phyloP scores from a whole-genome alignment of 2,113 vertebrate genomes.

The Trichechus manatus region DNA sequence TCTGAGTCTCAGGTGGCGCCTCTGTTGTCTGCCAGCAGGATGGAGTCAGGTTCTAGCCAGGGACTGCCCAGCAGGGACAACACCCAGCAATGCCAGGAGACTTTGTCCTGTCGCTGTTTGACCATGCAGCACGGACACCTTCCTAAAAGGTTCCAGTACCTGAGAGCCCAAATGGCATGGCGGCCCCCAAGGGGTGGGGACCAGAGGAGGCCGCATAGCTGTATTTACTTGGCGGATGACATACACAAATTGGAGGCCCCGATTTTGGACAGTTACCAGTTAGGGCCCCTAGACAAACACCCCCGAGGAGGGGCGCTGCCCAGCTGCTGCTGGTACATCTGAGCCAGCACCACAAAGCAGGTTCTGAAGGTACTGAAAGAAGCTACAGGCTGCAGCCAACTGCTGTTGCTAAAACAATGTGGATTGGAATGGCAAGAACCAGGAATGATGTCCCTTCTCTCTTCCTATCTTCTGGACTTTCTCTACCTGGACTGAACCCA shows the following conservation, averaged over 20 bases:
- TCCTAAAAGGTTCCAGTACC: background rate
- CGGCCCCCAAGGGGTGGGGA: background rate
- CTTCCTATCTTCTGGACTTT: background rate
- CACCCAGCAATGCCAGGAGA: background rate
- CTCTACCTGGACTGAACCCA: background rate
- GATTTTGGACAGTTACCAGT: too few species aligned
- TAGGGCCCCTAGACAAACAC: background rate
- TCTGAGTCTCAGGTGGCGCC: background rate
- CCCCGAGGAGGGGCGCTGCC: background rate
- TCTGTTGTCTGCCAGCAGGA: background rate
- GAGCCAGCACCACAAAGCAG: background rate
- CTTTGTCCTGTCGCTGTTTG: background rate
- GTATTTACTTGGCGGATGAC: background rate
- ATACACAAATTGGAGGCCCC: background rate
- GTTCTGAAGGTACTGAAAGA: background rate
- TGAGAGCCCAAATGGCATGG: background rate
- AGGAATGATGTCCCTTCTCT: background rate
- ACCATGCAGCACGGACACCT: too few species aligned
- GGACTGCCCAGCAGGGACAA: background rate
- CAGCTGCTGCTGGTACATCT: background rate
- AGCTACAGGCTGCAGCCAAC: background rate
- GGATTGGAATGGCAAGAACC: accelerated
- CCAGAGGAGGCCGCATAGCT: background rate
- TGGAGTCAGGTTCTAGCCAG: background rate
- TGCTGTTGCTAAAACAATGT: accelerated